A percentile compares a stretch with the other conserved stretches of the same genome.
Evolutionary conservation across 1,140 invertebrate genomes (phyloP).

Genomic region (Caenorhabditis latens): DNA sequence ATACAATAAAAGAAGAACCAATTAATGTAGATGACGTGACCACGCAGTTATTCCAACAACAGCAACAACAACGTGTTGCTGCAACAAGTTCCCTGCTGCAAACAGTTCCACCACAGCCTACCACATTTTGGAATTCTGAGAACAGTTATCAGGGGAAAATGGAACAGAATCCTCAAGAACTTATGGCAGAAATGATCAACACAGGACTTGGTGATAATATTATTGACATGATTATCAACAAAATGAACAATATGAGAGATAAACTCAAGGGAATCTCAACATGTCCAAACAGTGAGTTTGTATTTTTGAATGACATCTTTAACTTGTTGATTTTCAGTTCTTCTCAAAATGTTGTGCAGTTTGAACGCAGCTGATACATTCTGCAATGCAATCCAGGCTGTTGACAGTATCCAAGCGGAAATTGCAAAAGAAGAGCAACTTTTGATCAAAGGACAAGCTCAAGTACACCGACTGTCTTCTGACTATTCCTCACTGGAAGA

Average conservation of each 20-base stretch:
- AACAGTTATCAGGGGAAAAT: not conserved
- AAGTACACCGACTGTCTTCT: not conserved
- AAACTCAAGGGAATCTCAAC: conserved; percentile 15
- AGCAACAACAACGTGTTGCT: conserved; percentile 13
- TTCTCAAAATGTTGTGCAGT: conserved; percentile 40
- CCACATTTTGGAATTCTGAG: conserved; percentile 24
- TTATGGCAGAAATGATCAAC: conserved; percentile 31
- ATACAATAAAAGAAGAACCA: not conserved
- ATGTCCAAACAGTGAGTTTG: not conserved
- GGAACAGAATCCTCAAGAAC: conserved; percentile 20
- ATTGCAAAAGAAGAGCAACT: conserved; percentile 19
- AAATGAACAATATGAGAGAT: conserved; percentile 44
- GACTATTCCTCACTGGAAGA: conserved; percentile 21
- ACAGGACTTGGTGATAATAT: conserved; percentile 25
- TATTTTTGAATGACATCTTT: not conserved
- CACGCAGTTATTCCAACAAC: conserved; percentile 26
- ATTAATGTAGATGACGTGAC: not conserved
- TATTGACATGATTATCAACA: conserved; percentile 7
- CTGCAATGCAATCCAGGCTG: not conserved
- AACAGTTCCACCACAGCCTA: conserved; percentile 9
- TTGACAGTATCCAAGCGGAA: conserved; percentile 29
- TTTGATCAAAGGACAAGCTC: not conserved
- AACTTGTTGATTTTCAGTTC: conserved; percentile 2
- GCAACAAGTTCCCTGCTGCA: conserved; percentile 3
- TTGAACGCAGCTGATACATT: conserved; percentile 33